phyloP scores from a whole-genome alignment of 2,113 vertebrate species.

The Embiotoca jacksoni region DNA sequence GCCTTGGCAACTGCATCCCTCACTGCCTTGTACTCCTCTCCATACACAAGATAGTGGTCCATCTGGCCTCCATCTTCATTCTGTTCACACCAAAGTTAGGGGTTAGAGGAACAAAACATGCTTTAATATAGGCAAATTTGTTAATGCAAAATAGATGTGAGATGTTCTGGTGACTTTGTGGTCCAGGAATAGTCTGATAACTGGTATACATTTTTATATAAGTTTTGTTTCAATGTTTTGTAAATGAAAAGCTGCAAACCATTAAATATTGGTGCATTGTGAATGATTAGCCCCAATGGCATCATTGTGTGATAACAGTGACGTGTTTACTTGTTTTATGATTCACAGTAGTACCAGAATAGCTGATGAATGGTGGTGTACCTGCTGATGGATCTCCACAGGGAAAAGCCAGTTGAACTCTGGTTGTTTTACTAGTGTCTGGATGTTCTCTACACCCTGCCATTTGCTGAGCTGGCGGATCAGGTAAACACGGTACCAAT shows the following conservation, averaged over 20 bases:
- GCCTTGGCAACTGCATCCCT: constrained; percentile 85
- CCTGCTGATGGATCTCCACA: constrained; percentile 79
- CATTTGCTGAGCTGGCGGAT: constrained; percentile 83
- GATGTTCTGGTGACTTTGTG: not conserved
- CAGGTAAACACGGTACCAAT: constrained; percentile 89
- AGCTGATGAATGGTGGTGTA: constrained; percentile 36
- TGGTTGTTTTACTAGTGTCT: constrained; percentile 74
- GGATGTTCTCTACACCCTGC: constrained; percentile 84
- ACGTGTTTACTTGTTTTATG: not conserved
- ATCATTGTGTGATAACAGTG: not conserved
- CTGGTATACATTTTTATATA: not conserved
- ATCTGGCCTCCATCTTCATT: constrained; percentile 71
- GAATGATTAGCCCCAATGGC: not conserved
- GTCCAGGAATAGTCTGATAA: not conserved
- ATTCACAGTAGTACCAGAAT: too few relatives aligned
- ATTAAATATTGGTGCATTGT: not conserved
- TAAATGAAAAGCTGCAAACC: not conserved
- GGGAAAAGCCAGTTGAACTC: constrained; percentile 88
- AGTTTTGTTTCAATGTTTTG: too few relatives aligned
- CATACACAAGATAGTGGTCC: constrained; percentile 86
- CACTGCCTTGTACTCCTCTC: constrained; percentile 80
- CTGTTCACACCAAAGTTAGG: constrained; percentile 35
- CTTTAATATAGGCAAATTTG: not conserved
- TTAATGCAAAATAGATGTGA: not conserved
- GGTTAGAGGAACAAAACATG: not conserved